These are phyloP conservation scores for mouse (Mus musculus) DNA, from an alignment of 2,113 vertebrate genomes.

Conservation along the genomic window GRCm39 chr15:5248001-5248500, in stretches of 20 bases:
- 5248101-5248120: slow-evolving; percentile 52
- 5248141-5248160: slow-evolving; percentile 48
- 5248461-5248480: slow-evolving; percentile 47
- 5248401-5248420: slow-evolving; percentile 1
- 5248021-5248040: neutral
- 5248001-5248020: neutral
- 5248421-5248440: neutral
- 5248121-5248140: slow-evolving; percentile 57
- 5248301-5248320: neutral
- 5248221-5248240: neutral
- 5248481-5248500: neutral
- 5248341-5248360: neutral
- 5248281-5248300: neutral
- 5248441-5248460: slow-evolving; percentile 31
- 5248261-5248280: neutral
- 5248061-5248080: slow-evolving; percentile 49
- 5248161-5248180: neutral
- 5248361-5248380: neutral
- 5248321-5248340: neutral
- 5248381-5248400: neutral
- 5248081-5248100: slow-evolving; percentile 33
- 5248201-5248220: slow-evolving; percentile 31
- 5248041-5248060: slow-evolving; percentile 38
- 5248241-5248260: neutral
- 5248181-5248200: neutral